Conservation (phyloP, 2,113 vertebrate genomes). For the Ascaphus truei region DNA sequence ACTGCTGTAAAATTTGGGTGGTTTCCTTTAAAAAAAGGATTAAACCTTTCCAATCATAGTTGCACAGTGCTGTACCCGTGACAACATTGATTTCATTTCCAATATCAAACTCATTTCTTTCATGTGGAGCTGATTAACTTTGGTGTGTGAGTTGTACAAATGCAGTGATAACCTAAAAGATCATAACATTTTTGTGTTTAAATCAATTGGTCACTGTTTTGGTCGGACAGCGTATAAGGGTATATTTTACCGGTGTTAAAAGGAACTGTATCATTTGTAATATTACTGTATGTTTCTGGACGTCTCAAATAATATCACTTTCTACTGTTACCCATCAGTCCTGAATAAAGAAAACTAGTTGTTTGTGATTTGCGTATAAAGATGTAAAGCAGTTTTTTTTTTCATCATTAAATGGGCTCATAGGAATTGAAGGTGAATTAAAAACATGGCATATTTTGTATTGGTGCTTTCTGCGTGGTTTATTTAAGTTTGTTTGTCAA, state of each 20-base stretch:
- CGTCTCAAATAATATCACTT: neutral
- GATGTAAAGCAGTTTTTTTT: too few relatives aligned
- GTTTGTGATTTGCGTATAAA: too few relatives aligned
- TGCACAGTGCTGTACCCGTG: neutral
- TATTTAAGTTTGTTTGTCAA: too few relatives aligned
- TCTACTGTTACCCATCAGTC: neutral
- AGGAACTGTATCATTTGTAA: neutral
- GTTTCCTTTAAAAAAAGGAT: too few relatives aligned
- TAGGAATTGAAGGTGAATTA: too few relatives aligned
- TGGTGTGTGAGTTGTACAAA: neutral
- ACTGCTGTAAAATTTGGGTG: too few relatives aligned
- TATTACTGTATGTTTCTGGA: neutral
- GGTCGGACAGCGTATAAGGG: neutral
- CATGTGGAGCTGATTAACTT: neutral
- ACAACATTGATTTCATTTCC: neutral
- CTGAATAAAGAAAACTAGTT: neutral
- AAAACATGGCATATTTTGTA: too few relatives aligned
- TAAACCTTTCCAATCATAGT: neutral
- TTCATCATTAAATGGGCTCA: too few relatives aligned
- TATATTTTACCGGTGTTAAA: neutral
- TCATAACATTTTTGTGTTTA: neutral
- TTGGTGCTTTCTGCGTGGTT: too few relatives aligned
- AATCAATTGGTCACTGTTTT: neutral
- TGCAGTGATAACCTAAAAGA: neutral
- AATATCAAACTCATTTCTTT: neutral